Base-by-base conservation (phyloP, 2,888 invertebrate genomes). In the Dicycla oo region DNA sequence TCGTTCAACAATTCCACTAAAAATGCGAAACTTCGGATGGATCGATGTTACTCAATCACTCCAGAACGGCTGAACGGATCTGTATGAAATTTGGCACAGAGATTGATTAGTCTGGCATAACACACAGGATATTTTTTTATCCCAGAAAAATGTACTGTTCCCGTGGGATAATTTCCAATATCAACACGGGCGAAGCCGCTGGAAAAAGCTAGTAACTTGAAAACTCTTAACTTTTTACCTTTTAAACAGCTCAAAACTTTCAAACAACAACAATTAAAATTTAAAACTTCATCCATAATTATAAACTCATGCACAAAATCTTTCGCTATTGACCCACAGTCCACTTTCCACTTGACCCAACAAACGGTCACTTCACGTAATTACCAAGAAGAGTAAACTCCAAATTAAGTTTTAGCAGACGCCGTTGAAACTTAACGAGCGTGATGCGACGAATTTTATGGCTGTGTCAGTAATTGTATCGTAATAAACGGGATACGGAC, bases 381-480 rank as follows among this genome's bases (percentile, higher is more conserved):
- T 80, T 69, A 69, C 72, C 51, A 53, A 60, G 53, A 49, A 43
- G 64, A n/a, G 57, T n/a, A 57, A 34, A 69, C 67, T 83, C 45
- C 51, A 69, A 70, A 84, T 84, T 81, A 81, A 68, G 66, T 85
- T 75, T 60, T 51, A 84, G 65, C 45, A 58, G 76, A 62, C 69
- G 47, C 67, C 54, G 69, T 75, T 57, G 66, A 62, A 58, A 62
- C 69, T 73, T 75, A 71, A 86, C 72, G 69, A 63, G 69, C 63
- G 73, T 60, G 26, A 72, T 69, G 57, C 69, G 82, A 76, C 69
- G 49, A 68, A 68, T 77, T 84, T 86, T 79, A 86, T 75, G 56
- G 54, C 26, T 23, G n/a, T 73, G 60, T 56, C 69, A 64, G 79
- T 72, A 75, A 76, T 79, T 84, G 79, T 76, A 69, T 68, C 56